Conservation (phyloP, 2,888 invertebrate species). For the Silvanus unidentatus region DNA sequence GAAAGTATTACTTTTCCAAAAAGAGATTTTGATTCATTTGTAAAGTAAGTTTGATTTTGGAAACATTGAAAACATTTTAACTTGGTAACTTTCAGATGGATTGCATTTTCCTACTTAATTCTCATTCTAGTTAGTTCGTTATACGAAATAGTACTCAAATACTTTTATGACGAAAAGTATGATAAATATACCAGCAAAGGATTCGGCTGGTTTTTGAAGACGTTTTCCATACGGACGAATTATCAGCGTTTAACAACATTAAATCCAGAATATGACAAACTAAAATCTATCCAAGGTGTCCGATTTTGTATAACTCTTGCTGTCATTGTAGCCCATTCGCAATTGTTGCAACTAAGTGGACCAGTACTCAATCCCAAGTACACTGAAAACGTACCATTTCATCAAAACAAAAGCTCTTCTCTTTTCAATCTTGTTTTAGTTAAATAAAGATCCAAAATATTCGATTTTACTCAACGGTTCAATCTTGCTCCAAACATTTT, state of each 20-base stretch:
- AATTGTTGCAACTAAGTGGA: not conserved
- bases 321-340: not conserved
- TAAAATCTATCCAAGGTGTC: not conserved
- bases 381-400: not conserved
- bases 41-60: not conserved
- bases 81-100: too few species aligned
- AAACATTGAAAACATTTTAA: too few species aligned
- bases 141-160: too few species aligned
- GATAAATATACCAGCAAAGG: too few species aligned
- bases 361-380: not conserved
- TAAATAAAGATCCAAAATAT: slow-evolving; percentile 20
- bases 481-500: slow-evolving; percentile 31
- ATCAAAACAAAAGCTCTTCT: too few species aligned
- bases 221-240: not conserved
- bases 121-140: too few species aligned
- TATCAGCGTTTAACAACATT: not conserved
- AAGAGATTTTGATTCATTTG: not conserved
- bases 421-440: too few species aligned
- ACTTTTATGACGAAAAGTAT: too few species aligned
- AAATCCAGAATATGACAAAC: not conserved
- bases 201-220: too few species aligned
- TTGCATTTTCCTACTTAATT: too few species aligned
- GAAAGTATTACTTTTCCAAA: too few species aligned
- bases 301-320: not conserved
- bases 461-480: slow-evolving; percentile 31